phyloP scores from a whole-genome alignment of 2,797 vertebrate species.

The Spheniscus humboldti region DNA sequence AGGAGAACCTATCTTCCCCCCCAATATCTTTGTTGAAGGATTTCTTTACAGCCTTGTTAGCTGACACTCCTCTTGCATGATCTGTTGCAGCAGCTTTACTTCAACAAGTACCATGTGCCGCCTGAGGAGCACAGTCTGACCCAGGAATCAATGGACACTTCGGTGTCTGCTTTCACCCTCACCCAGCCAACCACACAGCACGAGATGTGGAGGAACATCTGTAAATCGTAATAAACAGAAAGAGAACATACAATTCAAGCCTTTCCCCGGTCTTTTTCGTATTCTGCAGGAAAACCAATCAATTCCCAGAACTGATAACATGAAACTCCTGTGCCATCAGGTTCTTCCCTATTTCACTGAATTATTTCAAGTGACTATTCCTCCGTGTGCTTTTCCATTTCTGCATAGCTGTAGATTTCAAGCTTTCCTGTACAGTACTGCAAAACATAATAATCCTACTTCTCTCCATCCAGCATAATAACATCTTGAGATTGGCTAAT shows the following conservation, averaged over 20 bases:
- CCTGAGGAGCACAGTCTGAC: not conserved
- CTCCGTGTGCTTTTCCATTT: not conserved
- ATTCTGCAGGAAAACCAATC: not conserved
- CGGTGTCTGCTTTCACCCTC: not conserved
- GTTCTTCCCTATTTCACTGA: not conserved
- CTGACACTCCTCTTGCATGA: not conserved
- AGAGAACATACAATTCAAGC: not conserved
- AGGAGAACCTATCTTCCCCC: not conserved
- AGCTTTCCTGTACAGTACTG: not conserved
- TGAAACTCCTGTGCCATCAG: not conserved
- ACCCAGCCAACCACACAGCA: not conserved
- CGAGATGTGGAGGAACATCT: not conserved
- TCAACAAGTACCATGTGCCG: not conserved
- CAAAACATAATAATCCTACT: not conserved
- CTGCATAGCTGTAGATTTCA: slow-evolving; percentile 32
- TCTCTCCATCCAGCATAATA: not conserved
- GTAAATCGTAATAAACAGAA: not conserved
- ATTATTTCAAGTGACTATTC: slow-evolving; percentile 1
- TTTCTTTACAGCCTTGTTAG: not conserved
- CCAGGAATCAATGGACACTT: not conserved
- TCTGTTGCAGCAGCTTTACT: not conserved
- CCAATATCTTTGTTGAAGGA: not conserved
- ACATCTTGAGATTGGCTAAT: slow-evolving; percentile 22
- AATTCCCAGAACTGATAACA: not conserved
- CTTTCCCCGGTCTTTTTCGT: not conserved